Evolutionary conservation across 92 coral and sea anemone species (phyloP).

Genomic region (Porites evermanni): DNA sequence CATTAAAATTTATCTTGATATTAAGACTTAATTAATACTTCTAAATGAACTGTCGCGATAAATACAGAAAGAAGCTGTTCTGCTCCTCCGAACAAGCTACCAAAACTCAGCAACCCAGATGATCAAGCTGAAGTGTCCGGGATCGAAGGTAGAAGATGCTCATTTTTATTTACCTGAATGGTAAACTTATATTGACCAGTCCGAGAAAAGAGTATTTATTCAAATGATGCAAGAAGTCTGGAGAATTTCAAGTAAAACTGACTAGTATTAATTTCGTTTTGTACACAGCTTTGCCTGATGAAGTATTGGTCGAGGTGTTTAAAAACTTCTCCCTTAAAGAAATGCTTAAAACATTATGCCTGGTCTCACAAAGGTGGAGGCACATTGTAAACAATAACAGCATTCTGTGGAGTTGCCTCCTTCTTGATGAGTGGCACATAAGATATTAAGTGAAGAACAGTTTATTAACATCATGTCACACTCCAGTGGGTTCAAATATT

Average conservation of each 20-base stretch:
- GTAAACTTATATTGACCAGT: slow-evolving; percentile 50
- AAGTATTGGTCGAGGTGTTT: slow-evolving; percentile 64
- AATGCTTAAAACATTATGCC: slow-evolving; percentile 58
- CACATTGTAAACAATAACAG: slow-evolving; percentile 49
- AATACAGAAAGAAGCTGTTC: slow-evolving; percentile 38
- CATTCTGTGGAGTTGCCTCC: slow-evolving; percentile 57
- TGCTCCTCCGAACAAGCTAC: slow-evolving; percentile 59
- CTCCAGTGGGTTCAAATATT: slow-evolving; percentile 59
- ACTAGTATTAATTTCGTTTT: slow-evolving; percentile 60
- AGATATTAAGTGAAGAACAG: slow-evolving; percentile 40
- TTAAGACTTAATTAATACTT: not conserved
- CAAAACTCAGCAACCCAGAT: slow-evolving; percentile 50
- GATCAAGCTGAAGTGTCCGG: slow-evolving; percentile 43
- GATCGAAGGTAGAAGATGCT: slow-evolving; percentile 49
- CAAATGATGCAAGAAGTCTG: slow-evolving; percentile 50
- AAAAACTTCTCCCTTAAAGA: slow-evolving; percentile 55
- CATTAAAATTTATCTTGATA: slow-evolving; percentile 21
- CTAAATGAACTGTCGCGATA: slow-evolving; percentile 35
- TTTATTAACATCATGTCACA: slow-evolving; percentile 23
- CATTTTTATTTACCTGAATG: slow-evolving; percentile 40
- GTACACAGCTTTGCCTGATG: slow-evolving; percentile 65
- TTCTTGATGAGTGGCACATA: slow-evolving; percentile 59
- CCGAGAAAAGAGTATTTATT: slow-evolving; percentile 35
- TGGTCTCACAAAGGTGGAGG: slow-evolving; percentile 55
- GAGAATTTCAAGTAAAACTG: slow-evolving; percentile 41